Percentiles rank a stretch among this genome's conserved stretches.
Conservation (phyloP, 2,888 invertebrate genomes). For the Odontocerum albicorne region DNA sequence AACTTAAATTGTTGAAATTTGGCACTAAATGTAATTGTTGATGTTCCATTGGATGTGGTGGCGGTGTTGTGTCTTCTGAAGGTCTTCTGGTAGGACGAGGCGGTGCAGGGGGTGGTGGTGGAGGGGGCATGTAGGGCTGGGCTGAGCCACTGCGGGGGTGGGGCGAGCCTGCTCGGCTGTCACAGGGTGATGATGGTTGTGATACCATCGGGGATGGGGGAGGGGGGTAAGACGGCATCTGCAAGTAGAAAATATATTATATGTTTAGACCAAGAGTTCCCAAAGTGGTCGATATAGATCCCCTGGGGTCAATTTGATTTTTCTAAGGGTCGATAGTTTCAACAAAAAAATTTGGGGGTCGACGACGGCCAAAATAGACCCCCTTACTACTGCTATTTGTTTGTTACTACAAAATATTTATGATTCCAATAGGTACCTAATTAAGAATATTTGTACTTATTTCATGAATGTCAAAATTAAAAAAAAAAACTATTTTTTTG, state of each 20-base stretch:
- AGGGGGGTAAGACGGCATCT: slow-evolving; percentile 49
- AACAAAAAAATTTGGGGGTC: no score
- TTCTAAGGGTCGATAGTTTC: no score
- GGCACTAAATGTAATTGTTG: slow-evolving; percentile 45
- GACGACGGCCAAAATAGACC: no score
- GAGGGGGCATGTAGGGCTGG: slow-evolving; percentile 55
- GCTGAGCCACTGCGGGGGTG: slow-evolving; percentile 53
- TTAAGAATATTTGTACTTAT: no score
- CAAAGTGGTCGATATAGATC: no score
- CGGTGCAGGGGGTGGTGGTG: slow-evolving; percentile 40
- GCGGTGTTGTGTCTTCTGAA: slow-evolving; percentile 37
- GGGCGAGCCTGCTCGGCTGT: slow-evolving; percentile 73
- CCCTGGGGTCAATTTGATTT: no score
- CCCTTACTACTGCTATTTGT: no score
- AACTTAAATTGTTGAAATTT: slow-evolving; percentile 51
- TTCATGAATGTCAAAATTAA: no score
- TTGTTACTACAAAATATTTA: no score
- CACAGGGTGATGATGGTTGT: slow-evolving; percentile 74
- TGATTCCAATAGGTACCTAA: no score
- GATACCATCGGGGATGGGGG: slow-evolving; percentile 72
- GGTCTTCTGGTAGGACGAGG: slow-evolving; percentile 38
- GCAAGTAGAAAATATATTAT: not conserved
- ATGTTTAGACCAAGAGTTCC: no score
- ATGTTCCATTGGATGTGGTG: slow-evolving; percentile 41
- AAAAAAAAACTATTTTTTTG: no score